A percentile compares a stretch with the other conserved stretches of the same genome.
These are phyloP conservation scores for Lasius fuliginosus DNA, from an alignment of 2,888 invertebrate species.

Conservation along the genomic window DNA sequence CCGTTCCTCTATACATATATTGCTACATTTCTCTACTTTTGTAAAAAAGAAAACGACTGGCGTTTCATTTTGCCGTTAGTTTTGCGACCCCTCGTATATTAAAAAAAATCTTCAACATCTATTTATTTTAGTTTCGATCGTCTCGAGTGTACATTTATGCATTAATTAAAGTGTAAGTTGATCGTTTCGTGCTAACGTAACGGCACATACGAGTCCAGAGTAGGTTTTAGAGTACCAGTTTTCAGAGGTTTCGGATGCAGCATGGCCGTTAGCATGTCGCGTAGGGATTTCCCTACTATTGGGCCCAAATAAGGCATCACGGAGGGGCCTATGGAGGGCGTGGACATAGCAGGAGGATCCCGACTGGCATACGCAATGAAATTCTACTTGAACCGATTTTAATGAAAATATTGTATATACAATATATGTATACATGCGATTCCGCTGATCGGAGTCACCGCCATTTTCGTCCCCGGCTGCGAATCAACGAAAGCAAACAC, in stretches of 20 bases:
- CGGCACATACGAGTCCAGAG: not conserved
- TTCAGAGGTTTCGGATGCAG: not conserved
- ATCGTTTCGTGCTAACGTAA: not conserved
- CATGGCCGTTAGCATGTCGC: conserved; percentile 22
- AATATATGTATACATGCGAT: not conserved
- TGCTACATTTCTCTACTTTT: not conserved
- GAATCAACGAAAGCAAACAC: conserved; percentile 9
- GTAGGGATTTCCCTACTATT: conserved; percentile 35
- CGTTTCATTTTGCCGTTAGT: not conserved
- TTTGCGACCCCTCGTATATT: not conserved
- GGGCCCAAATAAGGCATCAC: conserved; percentile 35
- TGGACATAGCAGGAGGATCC: conserved; percentile 33
- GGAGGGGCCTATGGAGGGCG: conserved; percentile 37
- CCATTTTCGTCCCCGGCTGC: conserved; percentile 21
- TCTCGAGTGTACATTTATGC: not conserved
- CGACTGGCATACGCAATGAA: conserved; percentile 2
- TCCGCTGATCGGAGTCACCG: conserved; percentile 33
- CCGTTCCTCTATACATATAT: conserved; percentile 1
- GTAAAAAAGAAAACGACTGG: not conserved
- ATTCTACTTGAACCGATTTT: conserved; percentile 35
- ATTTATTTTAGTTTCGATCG: not conserved
- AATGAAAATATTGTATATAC: conserved; percentile 28
- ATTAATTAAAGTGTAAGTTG: not conserved
- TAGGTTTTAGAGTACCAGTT: not conserved
- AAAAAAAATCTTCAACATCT: not conserved